Evolutionary conservation across 2,113 vertebrate genomes (phyloP).

Genomic region (Gadus chalcogrammus): DNA sequence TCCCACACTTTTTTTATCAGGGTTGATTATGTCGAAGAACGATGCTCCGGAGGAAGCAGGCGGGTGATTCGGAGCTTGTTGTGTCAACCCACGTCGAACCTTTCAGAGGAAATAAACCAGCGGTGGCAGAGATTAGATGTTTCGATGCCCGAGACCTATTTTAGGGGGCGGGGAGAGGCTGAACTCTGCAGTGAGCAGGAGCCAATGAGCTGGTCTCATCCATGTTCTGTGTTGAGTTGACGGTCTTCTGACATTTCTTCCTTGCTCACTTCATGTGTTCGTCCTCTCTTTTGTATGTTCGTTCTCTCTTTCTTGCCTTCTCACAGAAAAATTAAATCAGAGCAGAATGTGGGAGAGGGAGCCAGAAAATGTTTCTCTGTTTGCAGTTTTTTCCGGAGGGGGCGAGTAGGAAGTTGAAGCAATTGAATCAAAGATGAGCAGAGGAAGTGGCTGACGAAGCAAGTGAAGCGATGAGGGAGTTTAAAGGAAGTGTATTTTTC

Average conservation of each 20-base stretch:
- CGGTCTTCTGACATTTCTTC: slow-evolving; percentile 27
- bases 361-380: slow-evolving; percentile 17
- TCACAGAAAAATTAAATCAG: slow-evolving; percentile 46
- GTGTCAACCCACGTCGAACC: no score
- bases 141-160: no score
- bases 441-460: slow-evolving; percentile 51
- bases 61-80: no score
- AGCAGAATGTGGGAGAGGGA: slow-evolving; percentile 41
- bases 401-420: slow-evolving; percentile 5
- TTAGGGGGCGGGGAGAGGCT: no score
- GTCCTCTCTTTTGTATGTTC: no score
- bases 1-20: no score
- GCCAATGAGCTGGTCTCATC: slow-evolving; percentile 63
- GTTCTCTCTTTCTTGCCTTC: slow-evolving; percentile 29
- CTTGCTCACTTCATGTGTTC: slow-evolving; percentile 18
- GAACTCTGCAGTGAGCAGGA: not conserved
- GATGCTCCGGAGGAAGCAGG: no score
- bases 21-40: no score
- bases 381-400: not conserved
- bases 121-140: no score
- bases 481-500: slow-evolving; percentile 45
- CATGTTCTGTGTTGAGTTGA: slow-evolving; percentile 34
- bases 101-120: no score
- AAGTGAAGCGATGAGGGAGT: slow-evolving; percentile 39
- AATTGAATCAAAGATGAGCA: slow-evolving; percentile 31